These are phyloP conservation scores for Felis chaus DNA, from an alignment of 2,113 vertebrate genomes.

Conservation along the genomic window DNA sequence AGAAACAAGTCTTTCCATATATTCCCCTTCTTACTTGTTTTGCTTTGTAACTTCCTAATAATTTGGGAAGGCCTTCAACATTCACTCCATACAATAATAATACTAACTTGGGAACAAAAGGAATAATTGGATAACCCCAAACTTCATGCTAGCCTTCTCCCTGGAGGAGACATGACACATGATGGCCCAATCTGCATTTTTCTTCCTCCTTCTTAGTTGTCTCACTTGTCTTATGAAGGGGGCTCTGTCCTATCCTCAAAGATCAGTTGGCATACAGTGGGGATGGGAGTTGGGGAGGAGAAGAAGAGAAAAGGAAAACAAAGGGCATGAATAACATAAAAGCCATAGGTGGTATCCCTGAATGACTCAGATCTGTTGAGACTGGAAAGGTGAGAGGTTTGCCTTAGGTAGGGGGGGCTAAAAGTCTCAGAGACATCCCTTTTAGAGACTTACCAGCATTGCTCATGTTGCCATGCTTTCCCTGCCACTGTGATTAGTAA, in stretches of 20 bases:
- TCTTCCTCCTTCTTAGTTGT: background rate
- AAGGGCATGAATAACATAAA: background rate
- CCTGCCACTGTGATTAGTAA: background rate
- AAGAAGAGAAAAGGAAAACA: background rate
- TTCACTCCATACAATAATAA: background rate
- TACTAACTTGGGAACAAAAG: background rate
- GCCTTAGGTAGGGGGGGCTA: background rate
- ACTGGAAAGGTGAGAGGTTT: background rate
- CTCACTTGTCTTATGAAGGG: background rate
- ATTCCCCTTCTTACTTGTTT: background rate
- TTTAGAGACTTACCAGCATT: conserved; percentile 72
- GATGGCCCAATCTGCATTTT: background rate
- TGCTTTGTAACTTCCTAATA: background rate
- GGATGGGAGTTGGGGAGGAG: too few relatives aligned
- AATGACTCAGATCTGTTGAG: background rate
- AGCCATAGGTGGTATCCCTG: background rate
- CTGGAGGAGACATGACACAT: background rate
- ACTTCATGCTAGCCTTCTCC: background rate
- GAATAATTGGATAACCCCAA: background rate
- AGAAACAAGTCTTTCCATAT: background rate
- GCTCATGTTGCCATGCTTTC: conserved; percentile 42
- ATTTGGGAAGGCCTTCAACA: background rate
- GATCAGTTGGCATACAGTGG: background rate
- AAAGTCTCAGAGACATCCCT: background rate
- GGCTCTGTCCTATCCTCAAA: background rate